Base-by-base conservation (phyloP, 2,113 vertebrate species). In the Amphiprion percula region DNA sequence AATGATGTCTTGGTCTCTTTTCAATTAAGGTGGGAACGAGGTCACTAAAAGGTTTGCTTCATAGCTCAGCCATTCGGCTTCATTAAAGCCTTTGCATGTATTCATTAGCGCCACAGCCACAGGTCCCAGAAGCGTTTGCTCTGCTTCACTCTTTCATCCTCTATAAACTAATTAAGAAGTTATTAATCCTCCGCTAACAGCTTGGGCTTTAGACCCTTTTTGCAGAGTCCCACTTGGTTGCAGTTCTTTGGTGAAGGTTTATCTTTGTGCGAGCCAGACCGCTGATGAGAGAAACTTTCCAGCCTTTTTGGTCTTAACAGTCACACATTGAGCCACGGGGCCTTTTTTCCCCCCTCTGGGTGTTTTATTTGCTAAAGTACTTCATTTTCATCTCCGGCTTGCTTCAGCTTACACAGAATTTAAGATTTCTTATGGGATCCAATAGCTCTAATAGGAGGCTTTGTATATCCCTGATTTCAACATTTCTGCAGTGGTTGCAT, bases 1-100 rank as follows among this genome's bases (percentile, higher is more conserved):
- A 92, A 92, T 89, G 81, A 84, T 82, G 84, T 87, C 87, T 86
- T 19, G 12, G 61, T 67, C 74, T 86, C 76, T 84, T 88, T 90
- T 94, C 87, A 90, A 87, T 90, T 88, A 86, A 76, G 87, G 56
- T 77, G 71, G 65, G 68, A 68, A 65, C 2, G 28, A 71, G 90
- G 91, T 84, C 91, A 90, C 73, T 49, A 50, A 80, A 85, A 87
- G 84, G 79, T 84, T 87, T 73, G 46, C 79, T 73, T 64, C 72
- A 30, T 56, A 61, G 77, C 77, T 81, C 75, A 74, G 71, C 50
- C 74, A 66, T 79, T 80, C 78, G 41, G 74, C 54, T 74, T 78
- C 83, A 83, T 90, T 88, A 91, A 74, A 79, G 85, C 68, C 62
- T 50, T 21, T 0, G 30, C 17, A 5, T 82, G 68, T 89, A 59